A percentile compares a stretch with the other conserved stretches of the same genome.
phyloP scores from a whole-genome alignment of 2,888 invertebrate genomes.

The Hypselothyrea guttata region DNA sequence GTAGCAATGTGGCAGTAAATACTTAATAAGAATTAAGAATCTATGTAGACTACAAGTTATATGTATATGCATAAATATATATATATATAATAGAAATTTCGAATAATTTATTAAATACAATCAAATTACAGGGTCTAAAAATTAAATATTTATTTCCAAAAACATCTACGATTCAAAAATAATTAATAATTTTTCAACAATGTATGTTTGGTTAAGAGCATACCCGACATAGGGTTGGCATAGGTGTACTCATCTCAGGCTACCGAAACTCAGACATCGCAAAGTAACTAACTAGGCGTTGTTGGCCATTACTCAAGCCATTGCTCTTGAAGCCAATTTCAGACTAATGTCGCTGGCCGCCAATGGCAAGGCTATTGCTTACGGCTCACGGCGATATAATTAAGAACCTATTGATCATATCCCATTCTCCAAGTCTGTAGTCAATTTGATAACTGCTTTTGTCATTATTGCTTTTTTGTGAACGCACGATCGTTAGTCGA shows the following conservation, averaged over 20 bases:
- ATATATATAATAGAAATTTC: no score
- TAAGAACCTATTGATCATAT: conserved; percentile 40
- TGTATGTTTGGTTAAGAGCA: no score
- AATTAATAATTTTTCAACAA: no score
- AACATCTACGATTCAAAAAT: no score
- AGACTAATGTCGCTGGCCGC: conserved; percentile 40
- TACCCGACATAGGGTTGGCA: neutral
- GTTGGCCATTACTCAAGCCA: conserved; percentile 51
- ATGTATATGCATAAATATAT: no score
- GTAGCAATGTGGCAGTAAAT: conserved; percentile 28
- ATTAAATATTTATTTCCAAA: no score
- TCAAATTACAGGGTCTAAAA: no score
- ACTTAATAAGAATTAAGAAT: conserved; percentile 20
- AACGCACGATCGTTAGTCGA: conserved; percentile 46
- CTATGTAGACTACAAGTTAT: conserved; percentile 21
- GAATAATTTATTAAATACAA: no score
- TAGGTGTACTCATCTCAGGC: no score
- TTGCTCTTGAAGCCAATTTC: conserved; percentile 36
- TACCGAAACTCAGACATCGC: no score
- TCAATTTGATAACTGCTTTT: conserved; percentile 50
- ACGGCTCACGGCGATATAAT: conserved; percentile 27
- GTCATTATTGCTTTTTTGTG: conserved; percentile 10
- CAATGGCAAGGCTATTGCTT: conserved; percentile 57
- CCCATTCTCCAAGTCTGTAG: conserved; percentile 14
- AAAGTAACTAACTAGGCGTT: conserved; percentile 29